These are phyloP conservation scores for Lacanobia oleracea DNA, from an alignment of 2,888 invertebrate species.

Conservation along the genomic window DNA sequence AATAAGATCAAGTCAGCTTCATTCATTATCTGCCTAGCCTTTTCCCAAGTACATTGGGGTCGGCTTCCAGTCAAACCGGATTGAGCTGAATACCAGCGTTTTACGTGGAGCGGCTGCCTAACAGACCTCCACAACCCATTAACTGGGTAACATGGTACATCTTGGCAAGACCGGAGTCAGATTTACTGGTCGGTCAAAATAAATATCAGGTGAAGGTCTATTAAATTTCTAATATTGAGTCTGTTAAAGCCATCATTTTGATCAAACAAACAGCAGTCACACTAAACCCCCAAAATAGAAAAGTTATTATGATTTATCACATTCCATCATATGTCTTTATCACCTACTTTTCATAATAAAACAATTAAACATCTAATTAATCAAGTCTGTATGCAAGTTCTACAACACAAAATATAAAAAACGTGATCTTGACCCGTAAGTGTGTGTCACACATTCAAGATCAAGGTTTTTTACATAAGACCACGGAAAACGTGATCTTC, in stretches of 20 bases:
- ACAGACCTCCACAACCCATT: too few relatives aligned
- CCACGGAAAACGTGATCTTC: slow-evolving; percentile 1
- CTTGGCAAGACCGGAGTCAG: too few relatives aligned
- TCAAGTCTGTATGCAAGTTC: background rate
- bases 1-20: slow-evolving; percentile 5
- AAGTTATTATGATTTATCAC: background rate
- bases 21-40: too few relatives aligned
- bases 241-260: background rate
- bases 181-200: background rate
- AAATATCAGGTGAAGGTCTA: background rate
- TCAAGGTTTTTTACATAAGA: background rate
- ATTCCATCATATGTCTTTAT: background rate
- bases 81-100: too few relatives aligned
- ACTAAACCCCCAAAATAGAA: background rate
- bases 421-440: slow-evolving; percentile 3
- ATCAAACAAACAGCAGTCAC: background rate
- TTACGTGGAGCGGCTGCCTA: too few relatives aligned
- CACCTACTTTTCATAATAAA: background rate
- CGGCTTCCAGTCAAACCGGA: too few relatives aligned
- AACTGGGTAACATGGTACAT: too few relatives aligned
- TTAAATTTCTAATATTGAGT: background rate
- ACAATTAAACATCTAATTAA: background rate
- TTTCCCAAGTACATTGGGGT: too few relatives aligned
- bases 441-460: background rate
- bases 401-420: background rate